phyloP scores from a whole-genome alignment of 1,140 invertebrate species.

The Arctopsyche grandis region DNA sequence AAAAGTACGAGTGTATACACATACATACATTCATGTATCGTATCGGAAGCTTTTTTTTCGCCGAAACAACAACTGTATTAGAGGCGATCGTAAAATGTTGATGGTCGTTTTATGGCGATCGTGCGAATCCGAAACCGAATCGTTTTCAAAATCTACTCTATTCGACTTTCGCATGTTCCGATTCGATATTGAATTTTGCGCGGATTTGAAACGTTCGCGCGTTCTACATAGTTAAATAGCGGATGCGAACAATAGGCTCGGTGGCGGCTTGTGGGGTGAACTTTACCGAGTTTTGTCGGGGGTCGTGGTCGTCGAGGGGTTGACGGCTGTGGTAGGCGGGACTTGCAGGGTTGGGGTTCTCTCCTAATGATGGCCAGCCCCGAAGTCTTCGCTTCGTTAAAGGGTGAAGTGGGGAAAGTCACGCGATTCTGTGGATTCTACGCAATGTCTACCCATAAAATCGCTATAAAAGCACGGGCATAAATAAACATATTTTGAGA shows the following conservation, averaged over 20 bases:
- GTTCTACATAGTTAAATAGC: no score
- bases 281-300: background rate
- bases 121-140: background rate
- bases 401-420: background rate
- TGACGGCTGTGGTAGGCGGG: background rate
- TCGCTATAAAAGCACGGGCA: background rate
- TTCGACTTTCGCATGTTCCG: no score
- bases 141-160: background rate
- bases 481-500: background rate
- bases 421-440: background rate
- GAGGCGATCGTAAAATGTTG: background rate
- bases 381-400: background rate
- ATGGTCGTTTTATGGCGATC: background rate
- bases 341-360: background rate
- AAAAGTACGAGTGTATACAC: background rate
- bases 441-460: background rate
- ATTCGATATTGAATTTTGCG: background rate
- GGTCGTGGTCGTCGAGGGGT: background rate
- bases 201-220: background rate
- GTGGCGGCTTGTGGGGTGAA: background rate
- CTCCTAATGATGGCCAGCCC: background rate
- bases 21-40: background rate
- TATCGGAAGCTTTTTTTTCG: background rate
- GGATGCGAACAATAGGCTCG: background rate
- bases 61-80: conserved; percentile 1